Evolutionary conservation across 2,113 vertebrate species (phyloP), one percentile per base, ranked within the genome.

Genomic region (Oenanthe oenanthe): DNA sequence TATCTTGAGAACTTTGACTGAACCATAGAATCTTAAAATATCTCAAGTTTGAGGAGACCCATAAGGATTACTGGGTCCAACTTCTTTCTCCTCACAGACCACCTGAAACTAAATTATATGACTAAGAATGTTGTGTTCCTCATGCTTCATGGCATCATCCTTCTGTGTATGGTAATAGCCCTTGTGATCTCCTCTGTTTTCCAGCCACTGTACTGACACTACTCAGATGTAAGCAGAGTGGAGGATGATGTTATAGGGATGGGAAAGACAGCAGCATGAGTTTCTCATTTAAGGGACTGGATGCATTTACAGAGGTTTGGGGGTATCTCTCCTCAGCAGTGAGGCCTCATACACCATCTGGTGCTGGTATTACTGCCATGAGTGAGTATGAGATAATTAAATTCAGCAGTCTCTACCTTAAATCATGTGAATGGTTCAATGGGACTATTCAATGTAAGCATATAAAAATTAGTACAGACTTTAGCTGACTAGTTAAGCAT

Each of bases 111-210:
- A 31, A 61, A 31, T 45, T 16, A 10, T 9, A 7, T 47, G 29
- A 34, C 11, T 20, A 15, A 66, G n/a, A 67, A 43, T 45, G 28
- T 20, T 14, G 9, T 40, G 2, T 21, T 81, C 29, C 38, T 77
- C 2, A 0, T 81, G n/a, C 40, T 61, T 73, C 0, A 0, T 18
- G 72, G 9, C 26, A 38, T 60, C 26, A 26, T 51, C 13, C 19
- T 53, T 67, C n/a, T 74, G n/a, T 47, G 4, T 6, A 1, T 40
- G 45, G 28, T 45, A n/a, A 21, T 8, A 53, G 38, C 29, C 38
- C 38, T 47, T 67, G 19, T 38, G 68, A 53, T 81, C 32, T 53
- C 28, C 22, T 43, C 21, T 73, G 0, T 60, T 53, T 74, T 74
- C 29, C n/a, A 74, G 24, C 53, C 13, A 7, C n/a, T 74, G 16